phyloP scores from a whole-genome alignment of 1,140 invertebrate genomes.

The Caenorhabditis latens region DNA sequence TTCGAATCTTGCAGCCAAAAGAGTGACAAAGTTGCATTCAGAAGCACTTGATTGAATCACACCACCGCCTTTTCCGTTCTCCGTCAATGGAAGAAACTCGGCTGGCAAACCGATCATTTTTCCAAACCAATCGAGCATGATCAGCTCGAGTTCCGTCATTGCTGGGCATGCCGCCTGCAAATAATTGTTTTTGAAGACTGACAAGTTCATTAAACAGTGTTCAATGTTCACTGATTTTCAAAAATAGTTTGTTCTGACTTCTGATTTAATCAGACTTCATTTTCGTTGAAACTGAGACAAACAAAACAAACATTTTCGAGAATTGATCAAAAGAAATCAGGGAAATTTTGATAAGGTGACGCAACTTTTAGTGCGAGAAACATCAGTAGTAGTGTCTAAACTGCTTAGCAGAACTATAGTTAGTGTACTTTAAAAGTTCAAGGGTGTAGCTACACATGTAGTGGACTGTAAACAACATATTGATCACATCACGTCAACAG shows the following conservation, averaged over 20 bases:
- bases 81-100: slow-evolving; percentile 80
- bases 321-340: not conserved
- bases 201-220: too few species aligned
- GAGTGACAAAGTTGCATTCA: slow-evolving; percentile 93
- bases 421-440: too few species aligned
- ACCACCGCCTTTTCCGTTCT: slow-evolving; percentile 80
- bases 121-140: slow-evolving; percentile 97
- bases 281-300: not conserved
- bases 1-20: slow-evolving; percentile 93
- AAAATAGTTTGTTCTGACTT: not conserved
- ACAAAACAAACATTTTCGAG: not conserved
- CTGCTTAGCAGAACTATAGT: too few species aligned
- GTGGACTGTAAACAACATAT: too few species aligned
- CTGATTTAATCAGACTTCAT: not conserved
- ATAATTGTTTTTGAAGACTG: slow-evolving; percentile 56
- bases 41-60: slow-evolving; percentile 85
- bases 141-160: slow-evolving; percentile 95
- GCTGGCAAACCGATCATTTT: slow-evolving; percentile 81
- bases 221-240: too few species aligned
- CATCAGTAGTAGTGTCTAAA: not conserved
- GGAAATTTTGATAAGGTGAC: not conserved
- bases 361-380: not conserved
- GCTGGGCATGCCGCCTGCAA: slow-evolving; percentile 93
- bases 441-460: too few species aligned
- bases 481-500: too few species aligned